phyloP scores from a whole-genome alignment of 2,888 invertebrate species.

The Xestia ashworthii region DNA sequence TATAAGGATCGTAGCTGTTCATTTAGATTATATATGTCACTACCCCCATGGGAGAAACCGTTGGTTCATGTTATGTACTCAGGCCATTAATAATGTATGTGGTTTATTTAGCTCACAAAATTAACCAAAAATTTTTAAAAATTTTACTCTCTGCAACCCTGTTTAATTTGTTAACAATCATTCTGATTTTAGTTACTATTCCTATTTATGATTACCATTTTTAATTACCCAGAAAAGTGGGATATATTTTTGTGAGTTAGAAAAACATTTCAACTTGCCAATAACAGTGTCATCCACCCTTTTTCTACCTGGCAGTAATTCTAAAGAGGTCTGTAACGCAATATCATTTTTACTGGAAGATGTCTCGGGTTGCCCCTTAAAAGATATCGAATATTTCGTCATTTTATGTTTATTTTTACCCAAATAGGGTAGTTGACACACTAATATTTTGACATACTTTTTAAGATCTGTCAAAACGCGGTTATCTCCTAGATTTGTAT shows the following conservation, averaged over 20 bases:
- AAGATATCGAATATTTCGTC: slow-evolving; percentile 12
- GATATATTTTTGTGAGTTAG: not conserved
- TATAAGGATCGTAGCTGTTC: too few species aligned
- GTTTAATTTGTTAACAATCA: not conserved
- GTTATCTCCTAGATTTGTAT: too few species aligned
- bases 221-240: not conserved
- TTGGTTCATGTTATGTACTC: not conserved
- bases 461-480: too few species aligned
- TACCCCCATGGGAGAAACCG: not conserved
- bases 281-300: slow-evolving; percentile 1
- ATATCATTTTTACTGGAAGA: slow-evolving; percentile 25
- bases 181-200: not conserved
- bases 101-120: not conserved
- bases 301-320: not conserved
- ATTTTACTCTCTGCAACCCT: not conserved
- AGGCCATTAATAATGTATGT: not conserved
- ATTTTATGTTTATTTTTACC: slow-evolving; percentile 9
- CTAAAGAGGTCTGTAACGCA: slow-evolving; percentile 18
- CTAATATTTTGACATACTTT: too few species aligned
- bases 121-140: not conserved
- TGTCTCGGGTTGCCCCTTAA: slow-evolving; percentile 23
- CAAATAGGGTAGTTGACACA: not conserved
- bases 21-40: too few species aligned
- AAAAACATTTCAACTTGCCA: not conserved
- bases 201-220: not conserved